Base-by-base conservation (phyloP, 2,888 invertebrate species). In the Caenorhabditis sp. region DNA sequence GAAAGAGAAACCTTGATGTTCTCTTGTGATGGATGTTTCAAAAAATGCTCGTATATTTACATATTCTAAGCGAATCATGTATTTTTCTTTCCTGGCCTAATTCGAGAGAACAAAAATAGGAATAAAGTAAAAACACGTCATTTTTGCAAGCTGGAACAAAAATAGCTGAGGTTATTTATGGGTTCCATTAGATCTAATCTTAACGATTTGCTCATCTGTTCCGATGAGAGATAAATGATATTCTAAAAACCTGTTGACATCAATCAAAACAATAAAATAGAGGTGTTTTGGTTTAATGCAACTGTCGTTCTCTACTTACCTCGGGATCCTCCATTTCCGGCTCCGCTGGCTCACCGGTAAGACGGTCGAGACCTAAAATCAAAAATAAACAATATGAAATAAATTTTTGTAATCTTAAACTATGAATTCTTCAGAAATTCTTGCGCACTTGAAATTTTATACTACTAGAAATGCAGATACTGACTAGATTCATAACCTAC, bases 301-400 rank as follows among this genome's bases (percentile, higher is more conserved):
- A n/a, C n/a, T n/a, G n/a, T n/a, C n/a, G n/a, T n/a, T n/a, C n/a
- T n/a, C n/a, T n/a, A 61, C 64, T 71, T 11, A 82, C 82, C 28
- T 82, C 82, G 2, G 82, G 82, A 44, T 82, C 82, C 50, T 82
- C 82, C 78, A 82, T 78, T 13, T 79, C 72, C 11, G 71, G 71
- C 32, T 82, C 71, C 15, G 22, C 15, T 24, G 56, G 72, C 32
- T 78, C 78, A 24, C 62, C 67, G 56, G 82, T 79, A 20, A 82
- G 69, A 56, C 70, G 64, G 37, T 82, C 82, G 50, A 82, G 50
- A n/a, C 78, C 82, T 80, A 37, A 18, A 80, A n/a, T n/a, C n/a
- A n/a, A n/a, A n/a, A n/a, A n/a, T n/a, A n/a, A n/a, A n/a, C n/a
- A n/a, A n/a, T n/a, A n/a, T n/a, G n/a, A n/a, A n/a, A n/a, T n/a